Conservation (phyloP, 2,113 vertebrate species). For the Corythoichthys haematopterus region DNA sequence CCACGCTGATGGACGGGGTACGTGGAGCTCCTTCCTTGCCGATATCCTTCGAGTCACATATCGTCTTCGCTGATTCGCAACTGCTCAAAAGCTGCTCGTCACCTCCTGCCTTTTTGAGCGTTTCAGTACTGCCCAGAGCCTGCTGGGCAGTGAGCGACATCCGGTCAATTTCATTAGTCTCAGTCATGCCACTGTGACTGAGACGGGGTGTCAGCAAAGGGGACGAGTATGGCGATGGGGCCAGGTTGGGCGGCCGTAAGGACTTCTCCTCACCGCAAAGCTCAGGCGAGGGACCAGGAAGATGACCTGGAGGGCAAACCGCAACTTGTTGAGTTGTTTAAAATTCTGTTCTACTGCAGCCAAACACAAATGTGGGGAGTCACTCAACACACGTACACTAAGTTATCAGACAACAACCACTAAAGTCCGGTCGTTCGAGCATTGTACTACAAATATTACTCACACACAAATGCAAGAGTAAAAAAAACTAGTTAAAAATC, state of each 20-base stretch:
- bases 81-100: slow-evolving; percentile 83
- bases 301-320: slow-evolving; percentile 40
- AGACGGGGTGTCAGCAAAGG: slow-evolving; percentile 50
- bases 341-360: no score
- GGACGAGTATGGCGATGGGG: slow-evolving; percentile 74
- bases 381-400: no score
- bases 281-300: slow-evolving; percentile 52
- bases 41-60: slow-evolving; percentile 72
- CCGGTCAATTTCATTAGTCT: slow-evolving; percentile 48
- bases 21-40: slow-evolving; percentile 40
- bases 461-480: no score
- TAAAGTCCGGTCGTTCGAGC: no score
- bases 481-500: no score
- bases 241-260: slow-evolving; percentile 75
- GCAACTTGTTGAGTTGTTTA: neutral
- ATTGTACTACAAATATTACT: no score
- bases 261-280: slow-evolving; percentile 55
- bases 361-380: no score
- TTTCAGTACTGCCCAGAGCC: slow-evolving; percentile 70
- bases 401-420: no score
- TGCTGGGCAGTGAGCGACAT: slow-evolving; percentile 48
- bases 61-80: slow-evolving; percentile 87
- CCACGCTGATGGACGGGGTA: slow-evolving; percentile 58
- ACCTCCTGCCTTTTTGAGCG: slow-evolving; percentile 63
- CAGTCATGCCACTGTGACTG: slow-evolving; percentile 29